Evolutionary conservation across 2,113 vertebrate genomes (phyloP), one percentile per base, ranked within the genome.

Genomic region (Trichomycterus rosablanca): DNA sequence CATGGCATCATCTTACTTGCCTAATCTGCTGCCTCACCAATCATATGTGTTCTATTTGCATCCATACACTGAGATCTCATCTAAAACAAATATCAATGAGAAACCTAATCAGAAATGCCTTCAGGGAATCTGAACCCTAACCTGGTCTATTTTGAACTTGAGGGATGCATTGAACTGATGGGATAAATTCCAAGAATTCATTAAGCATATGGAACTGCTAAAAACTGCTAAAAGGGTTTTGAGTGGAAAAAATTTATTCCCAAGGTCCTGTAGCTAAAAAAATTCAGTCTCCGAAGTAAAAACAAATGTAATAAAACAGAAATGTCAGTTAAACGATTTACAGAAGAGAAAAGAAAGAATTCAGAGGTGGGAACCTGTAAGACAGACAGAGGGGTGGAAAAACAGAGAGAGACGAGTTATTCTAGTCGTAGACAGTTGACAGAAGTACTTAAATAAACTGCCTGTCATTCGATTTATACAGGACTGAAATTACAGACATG

Each of bases 381-480:
- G 59, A 61, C 32, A 51, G 39, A 59, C 20, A 24, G 44, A 26
- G 40, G 57, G 54, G 37, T n/a, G n/a, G n/a, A n/a, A 43, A 59
- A 72, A 68, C 66, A 75, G 45, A 59, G 64, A 67, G 7, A 67
- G 59, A 74, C 72, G 63, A 81, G 83, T 84, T 84, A 87, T 87
- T 87, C 76, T 84, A 74, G 80, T 78, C 78, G 65, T 71, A 80
- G 78, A 74, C 83, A 84, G 83, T 84, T 84, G 84, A 81, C 72
- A 68, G 67, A 70, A 76, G 70, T 57, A 39, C 78, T 71, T 80
- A 82, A 84, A 84, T 78, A 84, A 84, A 71, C 78, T 52, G 48
- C 52, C 60, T 70, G 74, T 39, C 28, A 32, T 48, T 5, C 15
- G 46, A 61, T 66, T 68, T 72, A 73, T 67, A 62, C 68, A 75